phyloP scores from a whole-genome alignment of 2,888 invertebrate genomes.

The Trileptium ribeirensis region DNA sequence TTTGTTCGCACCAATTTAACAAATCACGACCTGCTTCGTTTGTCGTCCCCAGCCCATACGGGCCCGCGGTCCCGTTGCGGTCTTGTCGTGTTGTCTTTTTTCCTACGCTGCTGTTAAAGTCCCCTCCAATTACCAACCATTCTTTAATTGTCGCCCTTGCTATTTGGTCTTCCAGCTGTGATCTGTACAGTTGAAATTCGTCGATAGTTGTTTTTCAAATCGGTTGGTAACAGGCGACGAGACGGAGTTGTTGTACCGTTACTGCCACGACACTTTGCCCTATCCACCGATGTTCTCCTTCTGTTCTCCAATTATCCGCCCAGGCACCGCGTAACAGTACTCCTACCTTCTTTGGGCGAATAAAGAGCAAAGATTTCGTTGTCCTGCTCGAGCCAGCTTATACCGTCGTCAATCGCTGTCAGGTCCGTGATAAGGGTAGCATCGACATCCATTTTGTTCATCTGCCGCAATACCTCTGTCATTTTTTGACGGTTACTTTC shows the following conservation, averaged over 20 bases:
- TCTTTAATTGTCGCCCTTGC: background rate
- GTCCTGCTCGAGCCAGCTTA: background rate
- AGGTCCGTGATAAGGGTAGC: background rate
- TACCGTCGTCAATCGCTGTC: background rate
- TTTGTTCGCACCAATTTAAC: background rate
- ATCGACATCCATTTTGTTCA: background rate
- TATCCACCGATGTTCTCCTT: background rate
- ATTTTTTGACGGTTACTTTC: background rate
- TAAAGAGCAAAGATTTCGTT: constrained; percentile 1
- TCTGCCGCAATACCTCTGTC: background rate
- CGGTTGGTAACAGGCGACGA: background rate
- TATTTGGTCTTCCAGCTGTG: background rate
- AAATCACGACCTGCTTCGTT: background rate
- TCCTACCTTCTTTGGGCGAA: background rate
- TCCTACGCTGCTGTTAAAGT: background rate
- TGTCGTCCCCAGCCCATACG: background rate
- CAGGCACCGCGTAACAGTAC: background rate
- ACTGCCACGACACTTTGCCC: background rate
- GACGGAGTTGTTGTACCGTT: background rate
- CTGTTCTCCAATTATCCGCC: background rate
- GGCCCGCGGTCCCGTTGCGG: background rate
- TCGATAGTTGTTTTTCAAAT: background rate
- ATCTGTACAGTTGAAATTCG: background rate
- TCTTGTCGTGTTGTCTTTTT: background rate
- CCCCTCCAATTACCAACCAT: constrained; percentile 3